phyloP scores from a whole-genome alignment of 2,113 vertebrate genomes.

The Gymnarchus niloticus region DNA sequence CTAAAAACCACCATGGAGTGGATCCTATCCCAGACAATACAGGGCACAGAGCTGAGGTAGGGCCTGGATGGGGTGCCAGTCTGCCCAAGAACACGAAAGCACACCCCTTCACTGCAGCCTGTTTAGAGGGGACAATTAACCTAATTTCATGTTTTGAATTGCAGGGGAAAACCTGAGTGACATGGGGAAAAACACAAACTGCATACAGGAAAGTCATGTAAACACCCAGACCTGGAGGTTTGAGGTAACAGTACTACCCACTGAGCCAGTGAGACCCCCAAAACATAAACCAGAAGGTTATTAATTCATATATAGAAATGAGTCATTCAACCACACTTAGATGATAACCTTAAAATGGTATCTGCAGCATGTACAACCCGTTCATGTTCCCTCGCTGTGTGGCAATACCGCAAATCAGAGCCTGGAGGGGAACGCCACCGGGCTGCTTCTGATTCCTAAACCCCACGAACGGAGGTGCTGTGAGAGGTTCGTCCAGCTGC shows the following conservation, averaged over 20 bases:
- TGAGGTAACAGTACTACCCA: no score
- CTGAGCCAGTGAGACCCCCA: no score
- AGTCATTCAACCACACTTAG: neutral
- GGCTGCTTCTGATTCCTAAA: neutral
- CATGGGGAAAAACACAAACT: neutral
- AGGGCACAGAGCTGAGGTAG: neutral
- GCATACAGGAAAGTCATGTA: neutral
- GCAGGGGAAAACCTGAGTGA: neutral
- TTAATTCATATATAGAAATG: conserved; percentile 9
- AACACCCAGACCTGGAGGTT: neutral
- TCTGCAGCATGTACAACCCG: neutral
- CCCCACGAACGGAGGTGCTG: neutral
- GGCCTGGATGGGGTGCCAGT: neutral
- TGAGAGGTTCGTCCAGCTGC: neutral
- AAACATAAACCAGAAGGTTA: neutral
- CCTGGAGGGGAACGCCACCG: neutral
- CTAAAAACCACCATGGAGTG: neutral
- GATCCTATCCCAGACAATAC: neutral
- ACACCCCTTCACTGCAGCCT: neutral
- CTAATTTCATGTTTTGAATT: neutral
- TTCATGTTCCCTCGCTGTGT: neutral
- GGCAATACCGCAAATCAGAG: neutral
- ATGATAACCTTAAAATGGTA: neutral
- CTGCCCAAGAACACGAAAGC: neutral
- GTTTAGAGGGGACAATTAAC: neutral